These are phyloP conservation scores for Ispidina lecontei DNA, from an alignment of 2,797 vertebrate genomes.

Conservation along the genomic window DNA sequence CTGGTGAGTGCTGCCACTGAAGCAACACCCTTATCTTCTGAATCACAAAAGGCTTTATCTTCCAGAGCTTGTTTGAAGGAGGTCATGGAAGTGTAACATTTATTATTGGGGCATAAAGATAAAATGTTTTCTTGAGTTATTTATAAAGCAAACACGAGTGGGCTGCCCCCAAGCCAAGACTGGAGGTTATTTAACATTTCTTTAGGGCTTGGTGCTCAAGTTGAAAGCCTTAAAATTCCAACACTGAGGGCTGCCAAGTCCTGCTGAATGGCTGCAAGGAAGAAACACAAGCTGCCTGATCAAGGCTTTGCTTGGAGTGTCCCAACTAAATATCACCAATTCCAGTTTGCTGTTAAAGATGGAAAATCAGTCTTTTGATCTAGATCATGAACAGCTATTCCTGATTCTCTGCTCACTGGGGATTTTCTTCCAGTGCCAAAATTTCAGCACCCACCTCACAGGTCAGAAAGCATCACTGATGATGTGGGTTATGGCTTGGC, in stretches of 20 bases:
- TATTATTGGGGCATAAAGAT: neutral
- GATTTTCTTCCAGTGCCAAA: neutral
- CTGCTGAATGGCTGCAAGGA: neutral
- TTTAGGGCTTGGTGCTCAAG: neutral
- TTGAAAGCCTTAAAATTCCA: neutral
- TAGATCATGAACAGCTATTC: neutral
- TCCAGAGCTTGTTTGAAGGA: neutral
- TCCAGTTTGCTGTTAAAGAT: neutral
- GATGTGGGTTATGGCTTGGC: neutral
- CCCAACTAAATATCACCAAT: neutral
- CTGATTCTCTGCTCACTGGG: neutral
- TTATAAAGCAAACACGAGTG: neutral
- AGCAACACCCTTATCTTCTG: neutral
- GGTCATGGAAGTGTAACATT: neutral
- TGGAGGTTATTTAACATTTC: neutral
- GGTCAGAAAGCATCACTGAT: neutral
- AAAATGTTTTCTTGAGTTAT: neutral
- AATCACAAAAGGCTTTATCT: neutral
- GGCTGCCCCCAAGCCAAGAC: neutral
- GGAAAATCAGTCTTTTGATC: neutral
- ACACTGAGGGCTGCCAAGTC: neutral
- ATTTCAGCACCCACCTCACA: neutral
- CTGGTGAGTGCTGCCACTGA: neutral
- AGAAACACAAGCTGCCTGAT: neutral
- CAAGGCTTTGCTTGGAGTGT: neutral